Conservation (phyloP, 2,113 vertebrate genomes). For the Sakesphorus luctuosus region DNA sequence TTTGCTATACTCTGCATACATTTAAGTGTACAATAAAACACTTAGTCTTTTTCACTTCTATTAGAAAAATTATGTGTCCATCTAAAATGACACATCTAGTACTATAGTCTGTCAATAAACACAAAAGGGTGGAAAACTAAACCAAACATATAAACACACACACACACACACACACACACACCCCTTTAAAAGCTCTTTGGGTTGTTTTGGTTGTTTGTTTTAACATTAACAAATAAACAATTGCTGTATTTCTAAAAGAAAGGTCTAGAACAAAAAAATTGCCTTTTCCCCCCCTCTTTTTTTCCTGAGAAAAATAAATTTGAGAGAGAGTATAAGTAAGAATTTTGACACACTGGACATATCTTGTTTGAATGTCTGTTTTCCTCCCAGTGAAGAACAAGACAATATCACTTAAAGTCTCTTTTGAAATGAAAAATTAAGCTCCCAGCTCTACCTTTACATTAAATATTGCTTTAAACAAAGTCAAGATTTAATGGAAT, state of each 20-base stretch:
- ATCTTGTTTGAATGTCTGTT: background rate
- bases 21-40: background rate
- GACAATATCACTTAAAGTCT: background rate
- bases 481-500: background rate
- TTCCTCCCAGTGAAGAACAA: background rate
- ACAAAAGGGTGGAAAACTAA: background rate
- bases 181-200: background rate
- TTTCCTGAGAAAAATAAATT: background rate
- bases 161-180: accelerated
- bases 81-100: background rate
- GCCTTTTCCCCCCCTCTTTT: accelerated
- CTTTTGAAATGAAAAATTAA: background rate
- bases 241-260: background rate
- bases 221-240: background rate
- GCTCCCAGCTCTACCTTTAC: background rate
- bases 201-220: too few species aligned
- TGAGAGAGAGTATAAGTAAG: background rate
- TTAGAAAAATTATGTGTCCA: background rate
- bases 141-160: background rate
- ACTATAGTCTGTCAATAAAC: background rate
- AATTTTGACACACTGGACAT: background rate
- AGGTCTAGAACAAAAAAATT: background rate
- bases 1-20: background rate
- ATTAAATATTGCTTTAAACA: background rate
- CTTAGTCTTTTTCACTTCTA: background rate